These are phyloP conservation scores for Tricholauxania praeusta DNA, from an alignment of 2,888 invertebrate genomes.

Conservation along the genomic window DNA sequence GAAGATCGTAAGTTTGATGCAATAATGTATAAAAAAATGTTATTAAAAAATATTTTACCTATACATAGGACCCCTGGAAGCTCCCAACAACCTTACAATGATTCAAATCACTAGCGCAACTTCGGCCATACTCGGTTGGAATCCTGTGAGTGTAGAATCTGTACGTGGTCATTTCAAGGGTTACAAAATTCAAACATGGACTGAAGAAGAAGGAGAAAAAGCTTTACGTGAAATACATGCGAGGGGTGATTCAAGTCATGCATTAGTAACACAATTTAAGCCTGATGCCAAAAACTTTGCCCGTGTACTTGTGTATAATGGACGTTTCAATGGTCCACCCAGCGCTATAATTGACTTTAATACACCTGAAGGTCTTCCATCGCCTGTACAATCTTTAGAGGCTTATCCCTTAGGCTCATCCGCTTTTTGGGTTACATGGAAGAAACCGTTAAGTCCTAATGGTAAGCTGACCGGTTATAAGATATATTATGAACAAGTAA, in stretches of 20 bases:
- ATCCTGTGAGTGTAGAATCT: slow-evolving; percentile 82
- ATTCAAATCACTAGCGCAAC: slow-evolving; percentile 83
- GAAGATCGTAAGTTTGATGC: slow-evolving; percentile 76
- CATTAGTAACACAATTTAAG: slow-evolving; percentile 83
- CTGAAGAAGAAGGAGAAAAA: slow-evolving; percentile 80
- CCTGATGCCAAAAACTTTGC: slow-evolving; percentile 91
- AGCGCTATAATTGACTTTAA: slow-evolving; percentile 86
- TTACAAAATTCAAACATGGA: slow-evolving; percentile 97
- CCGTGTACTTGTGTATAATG: slow-evolving; percentile 91
- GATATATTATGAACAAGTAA: slow-evolving; percentile 87
- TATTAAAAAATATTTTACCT: not conserved
- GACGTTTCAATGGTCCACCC: slow-evolving; percentile 89
- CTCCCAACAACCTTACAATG: slow-evolving; percentile 86
- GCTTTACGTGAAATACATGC: slow-evolving; percentile 80
- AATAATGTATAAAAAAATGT: not conserved
- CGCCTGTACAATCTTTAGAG: slow-evolving; percentile 85
- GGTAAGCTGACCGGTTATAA: slow-evolving; percentile 92
- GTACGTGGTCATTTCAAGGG: slow-evolving; percentile 94
- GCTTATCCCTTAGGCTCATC: slow-evolving; percentile 90
- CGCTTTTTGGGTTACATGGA: slow-evolving; percentile 92
- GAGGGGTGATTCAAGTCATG: slow-evolving; percentile 75
- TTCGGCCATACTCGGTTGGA: slow-evolving; percentile 89
- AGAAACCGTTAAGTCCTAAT: slow-evolving; percentile 90
- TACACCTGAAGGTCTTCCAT: slow-evolving; percentile 93
- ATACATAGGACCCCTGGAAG: slow-evolving; percentile 76